Evolutionary conservation across 2,797 vertebrate genomes (phyloP).

Genomic region (Phoebastria nigripes): DNA sequence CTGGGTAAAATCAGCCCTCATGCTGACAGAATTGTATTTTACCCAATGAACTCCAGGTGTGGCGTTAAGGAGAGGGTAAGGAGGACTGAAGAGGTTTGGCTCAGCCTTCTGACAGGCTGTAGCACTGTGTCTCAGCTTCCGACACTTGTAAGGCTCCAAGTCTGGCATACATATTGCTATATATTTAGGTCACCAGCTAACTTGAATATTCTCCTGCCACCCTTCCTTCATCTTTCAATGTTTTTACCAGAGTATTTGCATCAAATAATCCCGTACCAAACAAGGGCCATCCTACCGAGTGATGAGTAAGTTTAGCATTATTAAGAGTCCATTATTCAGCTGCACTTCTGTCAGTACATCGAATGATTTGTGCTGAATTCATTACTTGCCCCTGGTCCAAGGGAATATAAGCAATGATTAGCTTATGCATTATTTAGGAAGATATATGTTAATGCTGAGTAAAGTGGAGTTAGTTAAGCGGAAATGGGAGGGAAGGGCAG

Average conservation of each 20-base stretch:
- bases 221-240: not conserved
- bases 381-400: constrained; percentile 36
- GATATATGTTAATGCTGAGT: constrained; percentile 40
- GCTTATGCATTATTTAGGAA: constrained; percentile 61
- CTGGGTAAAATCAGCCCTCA: not conserved
- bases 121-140: not conserved
- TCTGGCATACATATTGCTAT: not conserved
- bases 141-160: not conserved
- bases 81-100: not conserved
- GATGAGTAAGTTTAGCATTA: not conserved
- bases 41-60: not conserved
- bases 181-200: not conserved
- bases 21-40: not conserved
- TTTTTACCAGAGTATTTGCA: not conserved
- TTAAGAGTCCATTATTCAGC: constrained; percentile 50
- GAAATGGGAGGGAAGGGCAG: not conserved
- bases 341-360: not conserved
- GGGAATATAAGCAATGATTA: constrained; percentile 52
- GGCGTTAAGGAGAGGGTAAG: not conserved
- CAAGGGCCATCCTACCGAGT: not conserved
- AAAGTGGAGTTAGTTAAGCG: not conserved
- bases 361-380: constrained; percentile 46
- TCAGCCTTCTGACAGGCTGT: not conserved
- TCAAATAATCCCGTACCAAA: not conserved
- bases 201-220: not conserved